Conservation (phyloP, 2,797 vertebrate genomes). For the Ambastaia sidthimunki region DNA sequence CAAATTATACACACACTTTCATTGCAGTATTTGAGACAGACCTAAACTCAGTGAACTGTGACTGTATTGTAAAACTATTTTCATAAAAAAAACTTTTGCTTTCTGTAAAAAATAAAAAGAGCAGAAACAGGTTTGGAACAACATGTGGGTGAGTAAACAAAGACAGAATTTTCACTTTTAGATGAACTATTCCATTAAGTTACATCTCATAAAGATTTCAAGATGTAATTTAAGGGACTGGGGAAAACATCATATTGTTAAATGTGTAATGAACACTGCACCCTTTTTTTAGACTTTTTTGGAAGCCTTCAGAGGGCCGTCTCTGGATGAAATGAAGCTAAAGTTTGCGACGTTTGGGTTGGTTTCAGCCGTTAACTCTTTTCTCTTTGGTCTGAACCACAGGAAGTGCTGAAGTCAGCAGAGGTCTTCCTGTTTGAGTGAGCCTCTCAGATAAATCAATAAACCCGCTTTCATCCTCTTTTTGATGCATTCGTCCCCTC, state of each 20-base stretch:
- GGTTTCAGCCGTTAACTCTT: constrained; percentile 63
- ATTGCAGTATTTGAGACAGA: no score
- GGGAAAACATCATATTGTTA: constrained; percentile 35
- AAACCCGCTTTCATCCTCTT: constrained; percentile 53
- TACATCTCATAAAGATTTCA: constrained; percentile 16
- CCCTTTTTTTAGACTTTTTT: constrained; percentile 5
- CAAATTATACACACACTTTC: background rate
- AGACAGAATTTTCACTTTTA: background rate
- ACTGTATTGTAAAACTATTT: no score
- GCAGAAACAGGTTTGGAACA: background rate
- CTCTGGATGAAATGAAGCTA: constrained; percentile 55
- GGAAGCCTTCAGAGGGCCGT: constrained; percentile 39
- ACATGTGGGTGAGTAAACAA: background rate
- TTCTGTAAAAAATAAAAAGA: background rate
- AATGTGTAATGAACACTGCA: constrained; percentile 39
- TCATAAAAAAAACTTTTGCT: background rate
- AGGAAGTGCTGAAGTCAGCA: constrained; percentile 67
- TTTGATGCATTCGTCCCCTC: constrained; percentile 55
- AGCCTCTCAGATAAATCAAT: constrained; percentile 68
- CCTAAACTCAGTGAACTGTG: background rate
- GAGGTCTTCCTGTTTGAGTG: constrained; percentile 58
- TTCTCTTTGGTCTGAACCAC: constrained; percentile 55
- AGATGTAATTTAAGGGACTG: background rate
- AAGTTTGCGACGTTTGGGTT: constrained; percentile 60
- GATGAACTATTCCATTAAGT: background rate